phyloP scores from a whole-genome alignment of 2,797 vertebrate genomes.

The Ispidina picta region DNA sequence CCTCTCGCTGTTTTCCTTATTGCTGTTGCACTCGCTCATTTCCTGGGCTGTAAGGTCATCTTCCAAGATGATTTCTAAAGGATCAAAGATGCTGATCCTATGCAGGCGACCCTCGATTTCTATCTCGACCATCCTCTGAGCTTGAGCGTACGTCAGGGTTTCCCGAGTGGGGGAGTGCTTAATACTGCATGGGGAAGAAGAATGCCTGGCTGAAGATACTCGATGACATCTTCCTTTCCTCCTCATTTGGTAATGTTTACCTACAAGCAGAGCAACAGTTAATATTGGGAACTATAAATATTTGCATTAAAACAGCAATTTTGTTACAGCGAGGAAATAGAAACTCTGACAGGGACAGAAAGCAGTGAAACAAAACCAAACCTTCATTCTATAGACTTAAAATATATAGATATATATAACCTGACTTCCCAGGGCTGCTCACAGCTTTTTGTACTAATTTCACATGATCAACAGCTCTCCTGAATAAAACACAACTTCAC shows the following conservation, averaged over 20 bases:
- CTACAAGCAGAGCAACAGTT: constrained; percentile 68
- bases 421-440: neutral
- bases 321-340: neutral
- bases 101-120: constrained; percentile 94
- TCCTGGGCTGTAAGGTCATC: constrained; percentile 93
- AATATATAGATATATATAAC: neutral
- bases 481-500: neutral
- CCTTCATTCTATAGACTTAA: neutral
- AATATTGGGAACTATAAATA: neutral
- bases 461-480: neutral
- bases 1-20: constrained; percentile 95
- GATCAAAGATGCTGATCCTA: constrained; percentile 93
- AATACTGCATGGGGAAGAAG: constrained; percentile 90
- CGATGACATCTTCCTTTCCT: constrained; percentile 94
- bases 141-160: constrained; percentile 96
- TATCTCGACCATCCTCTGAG: constrained; percentile 97
- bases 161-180: constrained; percentile 93
- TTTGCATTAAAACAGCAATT: neutral
- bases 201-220: constrained; percentile 84
- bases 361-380: neutral
- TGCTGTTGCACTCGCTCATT: constrained; percentile 95
- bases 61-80: constrained; percentile 90
- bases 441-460: neutral
- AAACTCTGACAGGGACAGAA: no score
- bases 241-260: constrained; percentile 88